Conservation (phyloP, 2,113 vertebrate genomes). For the Grallaria varia region DNA sequence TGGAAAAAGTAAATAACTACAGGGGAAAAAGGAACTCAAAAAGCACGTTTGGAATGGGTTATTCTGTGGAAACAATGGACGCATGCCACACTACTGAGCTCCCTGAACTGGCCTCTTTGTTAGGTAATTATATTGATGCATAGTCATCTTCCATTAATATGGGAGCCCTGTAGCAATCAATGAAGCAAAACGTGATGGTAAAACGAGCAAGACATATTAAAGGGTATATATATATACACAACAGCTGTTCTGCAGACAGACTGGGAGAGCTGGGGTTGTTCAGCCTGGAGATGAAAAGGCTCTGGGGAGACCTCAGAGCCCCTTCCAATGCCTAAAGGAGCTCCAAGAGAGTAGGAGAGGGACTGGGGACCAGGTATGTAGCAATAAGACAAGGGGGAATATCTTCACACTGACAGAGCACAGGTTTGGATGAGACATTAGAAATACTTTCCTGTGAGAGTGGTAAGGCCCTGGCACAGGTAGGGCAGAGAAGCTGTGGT, state of each 20-base stretch:
- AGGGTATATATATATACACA: neutral
- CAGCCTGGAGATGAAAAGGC: too few relatives aligned
- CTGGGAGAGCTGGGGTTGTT: neutral
- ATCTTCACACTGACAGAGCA: neutral
- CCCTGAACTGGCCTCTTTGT: neutral
- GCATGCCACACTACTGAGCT: accelerated
- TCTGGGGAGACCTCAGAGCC: neutral
- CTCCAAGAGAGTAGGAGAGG: neutral
- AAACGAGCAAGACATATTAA: neutral
- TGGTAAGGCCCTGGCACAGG: neutral
- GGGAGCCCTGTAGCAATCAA: neutral
- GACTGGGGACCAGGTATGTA: neutral
- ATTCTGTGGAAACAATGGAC: neutral
- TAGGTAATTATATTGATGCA: neutral
- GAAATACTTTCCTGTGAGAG: neutral
- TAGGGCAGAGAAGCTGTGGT: too few relatives aligned
- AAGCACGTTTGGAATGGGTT: accelerated
- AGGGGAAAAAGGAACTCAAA: neutral
- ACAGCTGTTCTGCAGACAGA: neutral
- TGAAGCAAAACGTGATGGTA: neutral
- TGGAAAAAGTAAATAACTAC: neutral
- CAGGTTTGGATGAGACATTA: neutral
- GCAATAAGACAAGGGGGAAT: accelerated
- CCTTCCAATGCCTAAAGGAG: neutral
- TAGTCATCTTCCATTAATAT: neutral